phyloP scores from a whole-genome alignment of 2,113 vertebrate genomes.

The Nothocercus nigrocapillus region DNA sequence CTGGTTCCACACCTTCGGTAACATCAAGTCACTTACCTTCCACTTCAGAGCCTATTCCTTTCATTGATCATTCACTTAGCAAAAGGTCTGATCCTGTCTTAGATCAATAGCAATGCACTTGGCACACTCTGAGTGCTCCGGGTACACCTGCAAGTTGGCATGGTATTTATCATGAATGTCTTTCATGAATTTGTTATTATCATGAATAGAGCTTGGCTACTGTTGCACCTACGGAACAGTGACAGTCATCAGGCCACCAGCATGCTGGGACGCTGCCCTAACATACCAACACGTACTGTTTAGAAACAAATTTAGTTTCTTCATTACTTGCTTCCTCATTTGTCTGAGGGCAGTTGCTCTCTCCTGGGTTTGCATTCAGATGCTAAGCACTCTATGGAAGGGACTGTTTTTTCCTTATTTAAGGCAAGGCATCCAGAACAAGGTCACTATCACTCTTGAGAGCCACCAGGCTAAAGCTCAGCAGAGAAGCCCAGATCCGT shows the following conservation, averaged over 20 bases:
- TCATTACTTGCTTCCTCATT: background rate
- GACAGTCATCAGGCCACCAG: background rate
- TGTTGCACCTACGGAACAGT: background rate
- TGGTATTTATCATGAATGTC: background rate
- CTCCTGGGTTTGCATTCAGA: background rate
- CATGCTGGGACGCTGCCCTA: background rate
- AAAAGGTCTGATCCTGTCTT: background rate
- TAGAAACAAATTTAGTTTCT: background rate
- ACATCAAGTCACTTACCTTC: background rate
- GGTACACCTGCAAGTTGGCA: background rate
- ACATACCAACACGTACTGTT: background rate
- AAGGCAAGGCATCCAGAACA: background rate
- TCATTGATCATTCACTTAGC: background rate
- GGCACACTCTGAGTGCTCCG: too few species aligned
- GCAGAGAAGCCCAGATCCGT: background rate
- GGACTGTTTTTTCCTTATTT: background rate
- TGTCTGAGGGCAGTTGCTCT: background rate
- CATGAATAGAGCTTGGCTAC: background rate
- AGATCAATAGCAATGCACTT: background rate
- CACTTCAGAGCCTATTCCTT: background rate
- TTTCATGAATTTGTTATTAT: background rate
- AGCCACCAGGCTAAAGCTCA: background rate
- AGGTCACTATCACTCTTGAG: accelerated
- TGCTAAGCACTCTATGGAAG: background rate
- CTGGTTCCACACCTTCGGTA: background rate